Evolutionary conservation across 2,113 vertebrate species (phyloP).

Genomic region (Rhinichthys klamathensis): DNA sequence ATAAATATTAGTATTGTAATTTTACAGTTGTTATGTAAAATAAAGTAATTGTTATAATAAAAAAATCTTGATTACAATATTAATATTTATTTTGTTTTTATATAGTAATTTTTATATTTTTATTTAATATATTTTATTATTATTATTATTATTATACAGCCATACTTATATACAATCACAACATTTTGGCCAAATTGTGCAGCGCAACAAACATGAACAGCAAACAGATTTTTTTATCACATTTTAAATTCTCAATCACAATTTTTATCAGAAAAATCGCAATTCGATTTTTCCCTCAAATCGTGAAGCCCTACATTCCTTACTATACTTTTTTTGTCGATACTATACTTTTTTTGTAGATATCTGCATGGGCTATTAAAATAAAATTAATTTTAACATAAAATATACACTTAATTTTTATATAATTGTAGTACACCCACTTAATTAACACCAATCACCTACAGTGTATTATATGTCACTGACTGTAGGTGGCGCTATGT

Average conservation of each 20-base stretch:
- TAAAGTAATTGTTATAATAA: too few species aligned
- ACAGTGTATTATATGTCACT: neutral
- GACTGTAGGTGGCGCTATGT: constrained; percentile 30
- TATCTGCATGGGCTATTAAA: neutral
- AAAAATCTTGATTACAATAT: too few species aligned
- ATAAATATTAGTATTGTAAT: neutral
- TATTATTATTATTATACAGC: neutral
- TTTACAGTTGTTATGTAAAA: neutral
- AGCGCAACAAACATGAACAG: neutral
- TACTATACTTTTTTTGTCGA: too few species aligned
- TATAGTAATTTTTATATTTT: too few species aligned
- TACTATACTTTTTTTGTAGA: neutral
- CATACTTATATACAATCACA: neutral
- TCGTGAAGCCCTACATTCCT: neutral
- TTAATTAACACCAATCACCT: neutral
- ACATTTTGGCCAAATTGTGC: neutral
- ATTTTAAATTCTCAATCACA: neutral
- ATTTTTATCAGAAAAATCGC: neutral
- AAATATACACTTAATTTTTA: neutral
- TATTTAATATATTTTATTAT: neutral
- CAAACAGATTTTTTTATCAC: neutral
- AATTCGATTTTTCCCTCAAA: neutral
- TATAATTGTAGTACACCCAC: neutral
- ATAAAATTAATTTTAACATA: neutral
- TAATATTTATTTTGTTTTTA: neutral